Percentiles rank a stretch among this genome's conserved stretches.
These are phyloP conservation scores for Apomyelois bistriatella DNA, from an alignment of 2,888 invertebrate genomes.

Conservation along the genomic window DNA sequence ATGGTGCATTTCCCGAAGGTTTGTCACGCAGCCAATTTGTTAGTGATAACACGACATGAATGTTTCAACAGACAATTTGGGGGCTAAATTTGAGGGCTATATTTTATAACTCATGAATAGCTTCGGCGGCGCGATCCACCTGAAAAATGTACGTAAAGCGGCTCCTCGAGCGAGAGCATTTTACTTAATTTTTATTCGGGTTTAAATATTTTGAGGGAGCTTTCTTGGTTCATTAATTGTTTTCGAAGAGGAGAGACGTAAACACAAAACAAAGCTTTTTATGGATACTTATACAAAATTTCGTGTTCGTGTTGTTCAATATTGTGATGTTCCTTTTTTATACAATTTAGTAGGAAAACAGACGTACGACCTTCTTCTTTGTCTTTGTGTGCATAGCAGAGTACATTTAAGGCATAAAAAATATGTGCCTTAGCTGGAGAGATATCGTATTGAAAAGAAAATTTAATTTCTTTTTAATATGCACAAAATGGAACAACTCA, in stretches of 20 bases:
- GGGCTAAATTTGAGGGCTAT: neutral
- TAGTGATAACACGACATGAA: conserved; percentile 11
- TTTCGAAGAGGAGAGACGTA: neutral
- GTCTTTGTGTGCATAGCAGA: too few relatives aligned
- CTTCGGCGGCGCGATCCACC: neutral
- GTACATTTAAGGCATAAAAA: too few relatives aligned
- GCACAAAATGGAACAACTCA: too few relatives aligned
- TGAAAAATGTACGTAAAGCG: conserved; percentile 9
- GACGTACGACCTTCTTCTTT: too few relatives aligned
- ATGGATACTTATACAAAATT: too few relatives aligned
- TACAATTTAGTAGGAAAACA: too few relatives aligned
- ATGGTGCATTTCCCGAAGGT: conserved; percentile 3
- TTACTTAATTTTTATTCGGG: conserved; percentile 3
- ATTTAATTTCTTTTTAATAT: too few relatives aligned
- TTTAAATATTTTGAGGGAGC: neutral
- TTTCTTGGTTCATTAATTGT: neutral
- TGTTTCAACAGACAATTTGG: conserved; percentile 13
- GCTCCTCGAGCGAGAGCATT: neutral
- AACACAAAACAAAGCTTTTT: too few relatives aligned
- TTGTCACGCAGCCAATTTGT: conserved; percentile 10
- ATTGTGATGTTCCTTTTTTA: too few relatives aligned
- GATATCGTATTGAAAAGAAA: too few relatives aligned
- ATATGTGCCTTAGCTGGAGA: too few relatives aligned
- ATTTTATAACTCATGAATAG: conserved; percentile 11
- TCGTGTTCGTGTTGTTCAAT: too few relatives aligned